These are phyloP conservation scores for Suricata suricatta DNA, from an alignment of 2,113 vertebrate genomes.

Conservation along the genomic window DNA sequence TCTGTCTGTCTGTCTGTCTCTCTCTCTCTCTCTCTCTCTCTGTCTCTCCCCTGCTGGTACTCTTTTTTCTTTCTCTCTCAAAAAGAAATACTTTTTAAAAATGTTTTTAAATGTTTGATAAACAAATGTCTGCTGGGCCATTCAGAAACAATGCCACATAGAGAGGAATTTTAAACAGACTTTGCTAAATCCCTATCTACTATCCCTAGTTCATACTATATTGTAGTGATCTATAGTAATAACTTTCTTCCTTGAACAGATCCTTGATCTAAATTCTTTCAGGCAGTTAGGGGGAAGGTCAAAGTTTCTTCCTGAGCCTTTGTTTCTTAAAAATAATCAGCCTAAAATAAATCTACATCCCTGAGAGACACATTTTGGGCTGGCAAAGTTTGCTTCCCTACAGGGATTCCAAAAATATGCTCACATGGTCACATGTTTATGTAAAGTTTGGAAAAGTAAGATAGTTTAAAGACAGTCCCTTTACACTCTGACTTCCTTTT, in stretches of 20 bases:
- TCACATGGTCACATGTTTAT: neutral
- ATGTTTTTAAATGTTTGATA: neutral
- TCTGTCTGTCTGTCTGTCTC: no score
- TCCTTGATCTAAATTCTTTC: neutral
- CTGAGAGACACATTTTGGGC: neutral
- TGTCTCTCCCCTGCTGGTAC: no score
- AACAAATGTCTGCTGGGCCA: neutral
- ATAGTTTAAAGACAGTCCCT: neutral
- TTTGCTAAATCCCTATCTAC: neutral
- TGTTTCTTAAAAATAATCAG: neutral
- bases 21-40: no score
- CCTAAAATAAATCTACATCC: neutral
- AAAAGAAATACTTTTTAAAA: no score
- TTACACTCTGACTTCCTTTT: neutral
- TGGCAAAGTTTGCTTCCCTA: neutral
- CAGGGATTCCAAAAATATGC: neutral
- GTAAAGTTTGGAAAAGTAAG: conserved; percentile 34
- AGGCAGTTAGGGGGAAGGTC: neutral
- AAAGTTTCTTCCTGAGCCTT: neutral
- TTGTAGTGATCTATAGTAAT: neutral
- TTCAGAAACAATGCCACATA: neutral
- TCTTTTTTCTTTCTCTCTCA: no score
- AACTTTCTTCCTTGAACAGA: neutral
- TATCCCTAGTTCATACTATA: neutral
- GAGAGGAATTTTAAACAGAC: neutral